Evolutionary conservation across 2,888 invertebrate species (phyloP).

Genomic region (Entomobrya proxima): DNA sequence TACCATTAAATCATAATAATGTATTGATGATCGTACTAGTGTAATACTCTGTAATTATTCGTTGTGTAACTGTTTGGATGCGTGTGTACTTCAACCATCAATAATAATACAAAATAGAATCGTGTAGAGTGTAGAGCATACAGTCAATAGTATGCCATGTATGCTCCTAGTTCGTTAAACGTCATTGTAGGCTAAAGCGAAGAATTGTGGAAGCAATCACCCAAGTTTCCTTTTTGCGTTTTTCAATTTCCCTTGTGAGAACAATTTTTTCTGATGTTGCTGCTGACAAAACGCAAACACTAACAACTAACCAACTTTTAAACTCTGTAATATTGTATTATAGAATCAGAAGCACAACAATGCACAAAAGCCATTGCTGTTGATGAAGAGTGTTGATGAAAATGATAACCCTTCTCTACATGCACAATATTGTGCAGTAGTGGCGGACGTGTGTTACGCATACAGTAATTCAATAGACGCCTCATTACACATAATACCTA

Average conservation of each 20-base stretch:
- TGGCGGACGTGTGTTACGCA: background rate
- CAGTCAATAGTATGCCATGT: no score
- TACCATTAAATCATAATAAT: no score
- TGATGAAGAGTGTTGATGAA: background rate
- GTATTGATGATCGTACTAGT: no score
- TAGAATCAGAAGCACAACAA: no score
- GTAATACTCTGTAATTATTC: background rate
- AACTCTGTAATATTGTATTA: no score
- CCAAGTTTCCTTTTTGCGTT: constrained; percentile 53
- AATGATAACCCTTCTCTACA: background rate
- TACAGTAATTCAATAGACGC: constrained; percentile 15
- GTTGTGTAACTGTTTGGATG: background rate
- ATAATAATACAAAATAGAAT: no score
- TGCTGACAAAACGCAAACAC: background rate
- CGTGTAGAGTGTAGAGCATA: no score
- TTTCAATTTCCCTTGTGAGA: constrained; percentile 54
- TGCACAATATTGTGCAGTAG: background rate
- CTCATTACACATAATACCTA: constrained; percentile 28
- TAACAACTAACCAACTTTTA: background rate
- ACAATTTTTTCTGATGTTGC: constrained; percentile 8
- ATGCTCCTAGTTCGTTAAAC: no score
- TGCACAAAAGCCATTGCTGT: no score
- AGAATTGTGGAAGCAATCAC: constrained; percentile 52
- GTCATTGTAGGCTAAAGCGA: background rate
- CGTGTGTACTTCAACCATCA: no score